A percentile compares a stretch with the other conserved stretches of the same genome.
These are phyloP conservation scores for Hepsetus odoe DNA, from an alignment of 2,113 vertebrate species.

Conservation along the genomic window DNA sequence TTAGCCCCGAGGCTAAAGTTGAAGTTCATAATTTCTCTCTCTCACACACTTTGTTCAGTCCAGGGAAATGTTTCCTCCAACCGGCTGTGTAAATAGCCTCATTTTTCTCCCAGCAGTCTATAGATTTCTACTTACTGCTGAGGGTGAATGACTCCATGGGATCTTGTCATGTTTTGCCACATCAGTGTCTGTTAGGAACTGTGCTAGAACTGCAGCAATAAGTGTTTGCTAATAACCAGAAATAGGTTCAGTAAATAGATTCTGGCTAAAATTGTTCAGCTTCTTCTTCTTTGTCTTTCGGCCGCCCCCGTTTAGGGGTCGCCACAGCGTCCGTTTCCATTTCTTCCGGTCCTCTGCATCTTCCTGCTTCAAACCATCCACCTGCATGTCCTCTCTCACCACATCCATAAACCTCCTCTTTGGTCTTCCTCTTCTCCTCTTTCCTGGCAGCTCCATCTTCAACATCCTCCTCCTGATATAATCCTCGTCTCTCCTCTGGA, in stretches of 20 bases:
- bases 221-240: neutral
- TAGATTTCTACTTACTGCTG: neutral
- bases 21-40: slow-evolving; percentile 32
- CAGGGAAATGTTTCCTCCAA: slow-evolving; percentile 8
- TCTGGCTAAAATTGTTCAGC: no score
- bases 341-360: no score
- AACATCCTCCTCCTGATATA: no score
- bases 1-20: slow-evolving; percentile 45
- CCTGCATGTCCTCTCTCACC: no score
- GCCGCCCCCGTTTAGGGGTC: no score
- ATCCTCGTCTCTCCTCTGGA: no score
- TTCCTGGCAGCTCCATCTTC: no score
- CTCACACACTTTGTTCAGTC: slow-evolving; percentile 20
- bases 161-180: neutral
- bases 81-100: slow-evolving; percentile 19
- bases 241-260: no score
- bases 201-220: neutral
- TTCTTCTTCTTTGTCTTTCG: neutral
- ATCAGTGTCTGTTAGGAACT: neutral
- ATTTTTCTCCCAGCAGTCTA: neutral
- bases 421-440: no score
- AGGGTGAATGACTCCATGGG: slow-evolving; percentile 3
- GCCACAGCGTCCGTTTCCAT: no score
- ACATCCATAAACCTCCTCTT: no score
- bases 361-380: no score